Evolutionary conservation across 2,888 invertebrate genomes (phyloP).

Genomic region (Protophormia terraenovae): DNA sequence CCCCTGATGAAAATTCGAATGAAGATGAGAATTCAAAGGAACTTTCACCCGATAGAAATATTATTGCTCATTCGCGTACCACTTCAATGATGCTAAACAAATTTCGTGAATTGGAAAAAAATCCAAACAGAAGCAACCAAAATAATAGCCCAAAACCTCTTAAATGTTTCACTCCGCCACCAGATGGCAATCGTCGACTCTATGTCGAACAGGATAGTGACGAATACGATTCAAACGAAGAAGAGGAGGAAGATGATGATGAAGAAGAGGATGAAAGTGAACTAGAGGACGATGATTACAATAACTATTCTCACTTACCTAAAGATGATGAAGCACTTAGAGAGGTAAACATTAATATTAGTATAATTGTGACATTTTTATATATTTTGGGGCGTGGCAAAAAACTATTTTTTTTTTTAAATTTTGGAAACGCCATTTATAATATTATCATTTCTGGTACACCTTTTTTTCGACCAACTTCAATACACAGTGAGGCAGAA

Average conservation of each 20-base stretch:
- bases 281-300: conserved; percentile 81
- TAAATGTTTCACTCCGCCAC: conserved; percentile 94
- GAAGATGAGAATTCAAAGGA: conserved; percentile 86
- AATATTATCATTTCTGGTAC: no score
- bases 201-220: conserved; percentile 81
- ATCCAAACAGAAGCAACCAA: conserved; percentile 79
- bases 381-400: neutral
- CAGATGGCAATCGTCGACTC: conserved; percentile 83
- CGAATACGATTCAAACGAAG: conserved; percentile 75
- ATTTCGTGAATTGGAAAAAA: conserved; percentile 93
- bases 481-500: no score
- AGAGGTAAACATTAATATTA: conserved; percentile 82
- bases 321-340: conserved; percentile 87
- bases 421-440: no score
- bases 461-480: no score
- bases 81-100: conserved; percentile 93
- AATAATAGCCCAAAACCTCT: conserved; percentile 88
- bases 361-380: neutral
- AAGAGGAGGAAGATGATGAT: conserved; percentile 78
- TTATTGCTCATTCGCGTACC: conserved; percentile 84
- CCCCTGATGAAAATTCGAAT: conserved; percentile 80
- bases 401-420: neutral
- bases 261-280: conserved; percentile 82
- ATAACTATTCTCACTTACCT: conserved; percentile 71
- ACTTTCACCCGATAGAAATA: conserved; percentile 83